Percentiles rank a stretch among this genome's conserved stretches.
Conservation (phyloP, 2,888 invertebrate genomes). For the Palloptera scutellata region DNA sequence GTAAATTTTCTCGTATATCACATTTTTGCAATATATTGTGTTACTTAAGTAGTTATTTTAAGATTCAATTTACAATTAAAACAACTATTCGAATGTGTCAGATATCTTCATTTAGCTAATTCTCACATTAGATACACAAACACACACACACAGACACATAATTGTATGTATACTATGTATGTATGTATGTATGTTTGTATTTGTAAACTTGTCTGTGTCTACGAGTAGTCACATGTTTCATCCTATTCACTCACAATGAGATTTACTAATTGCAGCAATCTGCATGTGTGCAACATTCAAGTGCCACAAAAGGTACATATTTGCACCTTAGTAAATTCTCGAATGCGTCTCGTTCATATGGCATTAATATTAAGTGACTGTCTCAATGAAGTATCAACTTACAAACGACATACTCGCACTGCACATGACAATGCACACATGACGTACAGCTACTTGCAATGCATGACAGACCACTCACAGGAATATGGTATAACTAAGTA, state of each 20-base stretch:
- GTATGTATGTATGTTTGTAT: not conserved
- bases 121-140: slow-evolving; percentile 23
- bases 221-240: slow-evolving; percentile 10
- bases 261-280: slow-evolving; percentile 26
- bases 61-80: slow-evolving; percentile 11
- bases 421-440: slow-evolving; percentile 30
- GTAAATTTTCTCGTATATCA: not conserved
- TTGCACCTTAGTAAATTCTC: slow-evolving; percentile 39
- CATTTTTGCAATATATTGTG: not conserved
- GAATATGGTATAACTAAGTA: too few relatives aligned
- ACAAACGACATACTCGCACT: slow-evolving; percentile 11
- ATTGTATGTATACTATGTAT: not conserved
- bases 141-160: slow-evolving; percentile 13
- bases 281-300: slow-evolving; percentile 32
- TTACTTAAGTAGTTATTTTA: not conserved
- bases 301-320: slow-evolving; percentile 40
- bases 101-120: slow-evolving; percentile 25
- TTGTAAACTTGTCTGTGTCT: not conserved
- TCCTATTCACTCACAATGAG: slow-evolving; percentile 20
- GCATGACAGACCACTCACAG: too few relatives aligned
- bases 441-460: slow-evolving; percentile 12
- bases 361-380: slow-evolving; percentile 9
- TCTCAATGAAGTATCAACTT: slow-evolving; percentile 21
- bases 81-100: slow-evolving; percentile 26
- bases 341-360: not conserved